Percentiles rank a stretch among this genome's conserved stretches.
Conservation (phyloP, 1,140 invertebrate species). For the Drosophila nasuta region DNA sequence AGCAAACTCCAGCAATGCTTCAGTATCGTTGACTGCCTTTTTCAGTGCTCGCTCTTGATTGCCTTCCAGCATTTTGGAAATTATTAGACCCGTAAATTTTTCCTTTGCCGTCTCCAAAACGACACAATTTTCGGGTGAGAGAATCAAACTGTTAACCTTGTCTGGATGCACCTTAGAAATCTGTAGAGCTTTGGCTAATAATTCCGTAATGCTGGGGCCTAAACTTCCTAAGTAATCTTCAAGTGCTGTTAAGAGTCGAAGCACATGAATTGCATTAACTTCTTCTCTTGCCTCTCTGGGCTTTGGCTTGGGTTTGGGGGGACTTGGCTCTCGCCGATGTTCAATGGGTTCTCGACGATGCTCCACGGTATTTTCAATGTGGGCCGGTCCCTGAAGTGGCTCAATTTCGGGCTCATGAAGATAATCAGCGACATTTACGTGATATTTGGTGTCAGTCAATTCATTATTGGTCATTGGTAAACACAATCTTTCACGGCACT, state of each 20-base stretch:
- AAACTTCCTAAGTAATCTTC: conserved; percentile 92
- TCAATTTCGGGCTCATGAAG: neutral
- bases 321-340: neutral
- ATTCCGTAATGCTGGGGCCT: conserved; percentile 90
- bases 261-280: conserved; percentile 86
- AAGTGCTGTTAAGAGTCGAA: conserved; percentile 90
- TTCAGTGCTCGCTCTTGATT: conserved; percentile 64
- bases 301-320: neutral
- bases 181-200: conserved; percentile 89
- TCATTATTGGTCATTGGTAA: conserved; percentile 68
- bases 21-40: conserved; percentile 62
- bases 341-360: neutral
- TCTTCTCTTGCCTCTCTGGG: neutral
- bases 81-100: conserved; percentile 73
- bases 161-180: conserved; percentile 86
- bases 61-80: conserved; percentile 67
- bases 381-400: neutral
- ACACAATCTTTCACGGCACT: conserved; percentile 72
- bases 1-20: conserved; percentile 51
- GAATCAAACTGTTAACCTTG: conserved; percentile 37
- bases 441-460: conserved; percentile 63
- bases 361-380: neutral
- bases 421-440: conserved; percentile 43
- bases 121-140: conserved; percentile 64
- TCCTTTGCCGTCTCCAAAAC: conserved; percentile 73